Percentiles rank a stretch among this genome's conserved stretches.
Evolutionary conservation across 2,113 vertebrate species (phyloP).

Genomic region (Pogona vitticeps): DNA sequence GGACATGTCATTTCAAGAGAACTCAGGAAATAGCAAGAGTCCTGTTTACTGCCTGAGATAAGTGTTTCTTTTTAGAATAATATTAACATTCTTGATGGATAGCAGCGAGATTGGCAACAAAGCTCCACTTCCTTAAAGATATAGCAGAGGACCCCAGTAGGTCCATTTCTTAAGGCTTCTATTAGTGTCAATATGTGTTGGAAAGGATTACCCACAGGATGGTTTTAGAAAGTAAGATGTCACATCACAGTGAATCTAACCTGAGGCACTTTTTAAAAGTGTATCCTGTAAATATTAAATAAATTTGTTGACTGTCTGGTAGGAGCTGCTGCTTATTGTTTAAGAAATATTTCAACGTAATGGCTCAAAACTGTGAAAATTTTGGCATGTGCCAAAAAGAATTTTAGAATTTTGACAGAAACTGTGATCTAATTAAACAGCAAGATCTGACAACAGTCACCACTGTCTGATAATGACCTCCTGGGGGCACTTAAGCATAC

Average conservation of each 20-base stretch:
- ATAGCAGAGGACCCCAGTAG: constrained; percentile 53
- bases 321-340: constrained; percentile 69
- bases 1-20: constrained; percentile 62
- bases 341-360: constrained; percentile 74
- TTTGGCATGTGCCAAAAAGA: constrained; percentile 79
- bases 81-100: constrained; percentile 46
- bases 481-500: constrained; percentile 73
- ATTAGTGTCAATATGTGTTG: constrained; percentile 73
- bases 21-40: constrained; percentile 53
- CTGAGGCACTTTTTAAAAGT: constrained; percentile 69
- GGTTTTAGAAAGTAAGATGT: constrained; percentile 70
- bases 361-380: constrained; percentile 77
- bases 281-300: constrained; percentile 72
- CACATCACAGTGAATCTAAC: constrained; percentile 74
- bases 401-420: constrained; percentile 76
- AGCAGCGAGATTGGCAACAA: constrained; percentile 53
- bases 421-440: constrained; percentile 84
- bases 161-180: constrained; percentile 70
- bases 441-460: constrained; percentile 79
- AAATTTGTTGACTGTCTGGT: constrained; percentile 69
- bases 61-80: constrained; percentile 66
- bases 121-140: constrained; percentile 59
- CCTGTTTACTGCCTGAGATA: constrained; percentile 65
- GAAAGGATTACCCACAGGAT: constrained; percentile 67
- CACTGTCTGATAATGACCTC: constrained; percentile 78